phyloP scores from a whole-genome alignment of 2,113 vertebrate species.

The Lepisosteus oculatus region DNA sequence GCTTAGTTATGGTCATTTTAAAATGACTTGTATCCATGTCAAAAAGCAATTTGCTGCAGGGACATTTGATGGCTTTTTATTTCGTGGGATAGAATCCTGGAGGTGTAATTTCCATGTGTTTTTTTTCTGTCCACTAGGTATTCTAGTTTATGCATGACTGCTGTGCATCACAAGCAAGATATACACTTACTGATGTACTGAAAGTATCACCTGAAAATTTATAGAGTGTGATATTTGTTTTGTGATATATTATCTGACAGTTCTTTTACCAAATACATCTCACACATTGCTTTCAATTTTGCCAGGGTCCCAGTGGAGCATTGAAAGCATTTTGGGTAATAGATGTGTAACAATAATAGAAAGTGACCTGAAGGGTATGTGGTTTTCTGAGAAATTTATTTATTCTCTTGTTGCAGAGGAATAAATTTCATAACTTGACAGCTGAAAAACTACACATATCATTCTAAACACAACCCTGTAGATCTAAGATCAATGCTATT shows the following conservation, averaged over 20 bases:
- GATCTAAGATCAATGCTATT: not conserved
- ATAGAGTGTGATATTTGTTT: conserved; percentile 21
- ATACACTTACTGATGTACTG: conserved; percentile 5
- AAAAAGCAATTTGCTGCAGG: not conserved
- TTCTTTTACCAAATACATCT: conserved; percentile 7
- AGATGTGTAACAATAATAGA: conserved; percentile 16
- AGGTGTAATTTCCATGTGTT: conserved; percentile 1
- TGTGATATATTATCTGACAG: conserved; percentile 19
- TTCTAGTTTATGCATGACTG: conserved; percentile 1
- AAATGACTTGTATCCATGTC: not conserved
- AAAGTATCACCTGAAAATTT: conserved; percentile 12
- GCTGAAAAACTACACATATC: conserved; percentile 12
- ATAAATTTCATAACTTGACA: conserved; percentile 18
- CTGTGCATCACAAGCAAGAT: conserved; percentile 9
- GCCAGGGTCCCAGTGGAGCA: not conserved
- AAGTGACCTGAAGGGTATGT: conserved; percentile 20
- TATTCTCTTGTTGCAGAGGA: conserved; percentile 16
- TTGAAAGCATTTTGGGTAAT: conserved; percentile 17
- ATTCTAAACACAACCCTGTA: conserved; percentile 7
- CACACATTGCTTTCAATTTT: conserved; percentile 13
- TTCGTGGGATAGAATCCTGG: not conserved
- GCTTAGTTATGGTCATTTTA: not conserved
- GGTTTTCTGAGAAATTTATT: conserved; percentile 18
- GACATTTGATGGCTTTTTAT: not conserved
- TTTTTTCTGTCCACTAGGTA: not conserved